These are phyloP conservation scores for Caerostris extrusa DNA, from an alignment of 1,140 invertebrate species.

Conservation along the genomic window DNA sequence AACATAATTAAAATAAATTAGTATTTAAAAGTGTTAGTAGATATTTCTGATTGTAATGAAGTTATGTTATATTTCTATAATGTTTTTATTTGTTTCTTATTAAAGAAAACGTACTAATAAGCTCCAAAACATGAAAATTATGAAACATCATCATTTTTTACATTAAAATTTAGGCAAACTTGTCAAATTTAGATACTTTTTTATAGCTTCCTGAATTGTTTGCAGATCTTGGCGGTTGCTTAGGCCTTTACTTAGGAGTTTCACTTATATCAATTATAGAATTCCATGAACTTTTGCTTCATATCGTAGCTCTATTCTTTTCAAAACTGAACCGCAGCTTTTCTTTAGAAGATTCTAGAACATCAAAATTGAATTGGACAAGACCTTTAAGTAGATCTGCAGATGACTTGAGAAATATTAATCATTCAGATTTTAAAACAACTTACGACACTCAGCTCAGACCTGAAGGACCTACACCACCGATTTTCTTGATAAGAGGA, in stretches of 20 bases:
- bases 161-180: neutral
- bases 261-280: slow-evolving; percentile 75
- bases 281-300: slow-evolving; percentile 67
- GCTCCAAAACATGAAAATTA: too few relatives aligned
- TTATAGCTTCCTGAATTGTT: slow-evolving; percentile 76
- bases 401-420: slow-evolving; percentile 1
- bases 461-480: slow-evolving; percentile 61
- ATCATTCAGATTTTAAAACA: neutral
- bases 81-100: too few relatives aligned
- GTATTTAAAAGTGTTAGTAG: too few relatives aligned
- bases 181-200: neutral
- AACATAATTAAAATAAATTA: too few relatives aligned
- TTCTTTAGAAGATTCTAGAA: neutral
- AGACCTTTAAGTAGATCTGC: slow-evolving; percentile 48
- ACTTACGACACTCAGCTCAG: slow-evolving; percentile 4
- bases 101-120: too few relatives aligned
- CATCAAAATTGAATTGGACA: neutral
- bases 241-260: slow-evolving; percentile 76
- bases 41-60: too few relatives aligned
- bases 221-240: slow-evolving; percentile 75
- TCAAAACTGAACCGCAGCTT: slow-evolving; percentile 43
- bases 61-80: too few relatives aligned
- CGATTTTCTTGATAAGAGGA: slow-evolving; percentile 36
- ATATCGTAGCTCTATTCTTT: slow-evolving; percentile 40
- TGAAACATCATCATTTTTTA: neutral